Evolutionary conservation across 2,888 invertebrate genomes (phyloP).

Genomic region (Drosophila tanythrix): DNA sequence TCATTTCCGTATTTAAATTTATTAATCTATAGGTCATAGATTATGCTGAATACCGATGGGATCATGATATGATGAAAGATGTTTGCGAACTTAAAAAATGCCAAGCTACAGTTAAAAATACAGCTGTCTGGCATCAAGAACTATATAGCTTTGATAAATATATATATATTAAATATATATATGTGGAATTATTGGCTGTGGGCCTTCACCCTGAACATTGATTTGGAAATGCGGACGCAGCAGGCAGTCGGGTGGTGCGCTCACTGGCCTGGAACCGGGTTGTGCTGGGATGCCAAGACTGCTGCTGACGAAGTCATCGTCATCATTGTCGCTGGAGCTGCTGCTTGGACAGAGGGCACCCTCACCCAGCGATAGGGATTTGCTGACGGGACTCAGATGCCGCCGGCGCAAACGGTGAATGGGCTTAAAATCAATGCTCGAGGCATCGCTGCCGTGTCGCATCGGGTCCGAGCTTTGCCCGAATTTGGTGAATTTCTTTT

Average conservation of each 20-base stretch:
- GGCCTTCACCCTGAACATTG: constrained; percentile 76
- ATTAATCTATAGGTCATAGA: no score
- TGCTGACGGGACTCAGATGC: constrained; percentile 60
- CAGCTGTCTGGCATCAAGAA: not conserved
- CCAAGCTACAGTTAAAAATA: not conserved
- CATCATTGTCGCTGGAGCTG: constrained; percentile 71
- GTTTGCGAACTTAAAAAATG: not conserved
- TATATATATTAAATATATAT: not conserved
- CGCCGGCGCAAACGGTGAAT: constrained; percentile 45
- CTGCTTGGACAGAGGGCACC: constrained; percentile 26
- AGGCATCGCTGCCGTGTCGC: constrained; percentile 58
- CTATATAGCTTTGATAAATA: not conserved
- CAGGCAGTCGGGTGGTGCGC: constrained; percentile 73
- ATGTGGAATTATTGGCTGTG: constrained; percentile 13
- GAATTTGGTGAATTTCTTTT: constrained; percentile 63
- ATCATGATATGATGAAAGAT: not conserved
- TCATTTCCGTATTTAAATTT: no score
- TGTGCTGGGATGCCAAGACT: constrained; percentile 3
- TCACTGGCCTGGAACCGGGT: constrained; percentile 59
- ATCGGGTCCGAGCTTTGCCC: constrained; percentile 41
- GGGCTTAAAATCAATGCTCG: constrained; percentile 59
- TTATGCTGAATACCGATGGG: not conserved
- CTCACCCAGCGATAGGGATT: constrained; percentile 72
- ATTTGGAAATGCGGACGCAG: constrained; percentile 63
- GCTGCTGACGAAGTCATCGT: constrained; percentile 56